Conservation (phyloP, 2,888 invertebrate species). For the Ochropleura plecta region DNA sequence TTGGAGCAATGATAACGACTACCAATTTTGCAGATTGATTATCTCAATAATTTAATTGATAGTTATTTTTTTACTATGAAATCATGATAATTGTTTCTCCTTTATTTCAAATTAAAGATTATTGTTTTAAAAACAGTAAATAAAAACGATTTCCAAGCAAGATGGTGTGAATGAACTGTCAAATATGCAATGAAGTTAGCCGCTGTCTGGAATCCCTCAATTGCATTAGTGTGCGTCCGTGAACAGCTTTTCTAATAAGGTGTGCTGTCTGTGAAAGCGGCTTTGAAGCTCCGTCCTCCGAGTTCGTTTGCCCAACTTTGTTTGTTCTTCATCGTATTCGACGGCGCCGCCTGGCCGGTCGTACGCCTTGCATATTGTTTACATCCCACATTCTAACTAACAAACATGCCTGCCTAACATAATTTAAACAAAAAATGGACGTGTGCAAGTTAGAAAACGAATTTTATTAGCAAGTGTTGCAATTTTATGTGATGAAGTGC, state of each 20-base stretch:
- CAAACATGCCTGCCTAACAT: conserved; percentile 72
- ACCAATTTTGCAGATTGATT: conserved; percentile 1
- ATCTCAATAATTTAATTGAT: neutral
- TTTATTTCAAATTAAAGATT: neutral
- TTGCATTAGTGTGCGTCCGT: conserved; percentile 70
- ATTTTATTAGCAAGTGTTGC: conserved; percentile 64
- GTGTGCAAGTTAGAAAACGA: conserved; percentile 57
- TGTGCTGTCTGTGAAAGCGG: conserved; percentile 80
- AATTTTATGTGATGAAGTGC: conserved; percentile 75
- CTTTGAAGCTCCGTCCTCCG: conserved; percentile 74
- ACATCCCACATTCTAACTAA: conserved; percentile 69
- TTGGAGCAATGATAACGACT: neutral
- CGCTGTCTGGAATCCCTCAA: conserved; percentile 77
- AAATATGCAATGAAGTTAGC: conserved; percentile 86
- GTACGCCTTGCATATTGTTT: conserved; percentile 69
- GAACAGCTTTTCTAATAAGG: conserved; percentile 68
- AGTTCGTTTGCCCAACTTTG: conserved; percentile 68
- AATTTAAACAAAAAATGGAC: conserved; percentile 76
- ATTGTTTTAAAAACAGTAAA: conserved; percentile 17
- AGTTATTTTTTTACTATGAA: neutral
- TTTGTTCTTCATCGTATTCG: conserved; percentile 73
- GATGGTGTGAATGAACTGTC: conserved; percentile 86
- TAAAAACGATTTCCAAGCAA: conserved; percentile 69
- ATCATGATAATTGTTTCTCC: neutral
- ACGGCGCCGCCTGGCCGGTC: conserved; percentile 67